These are phyloP conservation scores for Mormyrops attenuatus DNA, from an alignment of 2,797 vertebrate species.

Conservation along the genomic window DNA sequence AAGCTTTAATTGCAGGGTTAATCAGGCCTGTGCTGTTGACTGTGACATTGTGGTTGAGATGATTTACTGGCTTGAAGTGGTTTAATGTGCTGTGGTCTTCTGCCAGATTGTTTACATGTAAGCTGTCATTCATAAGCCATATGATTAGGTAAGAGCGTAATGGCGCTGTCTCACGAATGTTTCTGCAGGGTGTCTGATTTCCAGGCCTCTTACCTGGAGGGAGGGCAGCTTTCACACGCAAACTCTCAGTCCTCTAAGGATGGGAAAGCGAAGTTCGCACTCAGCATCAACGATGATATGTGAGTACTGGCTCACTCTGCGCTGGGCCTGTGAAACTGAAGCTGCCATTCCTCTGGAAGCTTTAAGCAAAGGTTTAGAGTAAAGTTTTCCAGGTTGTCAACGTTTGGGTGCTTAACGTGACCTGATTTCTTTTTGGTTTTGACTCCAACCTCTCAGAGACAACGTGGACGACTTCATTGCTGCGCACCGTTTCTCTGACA, in stretches of 20 bases:
- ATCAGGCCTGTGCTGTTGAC: not conserved
- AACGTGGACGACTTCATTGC: slow-evolving; percentile 60
- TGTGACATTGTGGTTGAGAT: not conserved
- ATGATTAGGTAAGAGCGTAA: not conserved
- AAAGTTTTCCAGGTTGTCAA: not conserved
- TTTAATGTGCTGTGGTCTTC: not conserved
- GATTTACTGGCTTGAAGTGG: not conserved
- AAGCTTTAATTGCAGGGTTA: not conserved
- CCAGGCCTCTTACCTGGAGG: slow-evolving; percentile 75
- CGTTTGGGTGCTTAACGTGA: not conserved
- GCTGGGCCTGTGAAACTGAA: not conserved
- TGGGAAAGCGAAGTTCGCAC: slow-evolving; percentile 60
- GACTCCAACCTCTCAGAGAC: slow-evolving; percentile 49
- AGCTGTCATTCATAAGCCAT: not conserved
- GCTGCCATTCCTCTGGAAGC: not conserved
- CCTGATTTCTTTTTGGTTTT: not conserved
- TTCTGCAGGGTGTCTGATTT: slow-evolving; percentile 60
- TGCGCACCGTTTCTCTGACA: slow-evolving; percentile 54
- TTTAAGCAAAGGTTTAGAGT: not conserved
- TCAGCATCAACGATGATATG: slow-evolving; percentile 75
- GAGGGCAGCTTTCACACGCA: slow-evolving; percentile 44
- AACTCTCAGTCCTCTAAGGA: slow-evolving; percentile 46
- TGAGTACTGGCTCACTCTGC: slow-evolving; percentile 55
- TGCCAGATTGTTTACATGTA: not conserved
- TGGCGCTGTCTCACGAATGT: not conserved